phyloP scores from a whole-genome alignment of 2,797 vertebrate species.

The Kryptopterus vitreolus region DNA sequence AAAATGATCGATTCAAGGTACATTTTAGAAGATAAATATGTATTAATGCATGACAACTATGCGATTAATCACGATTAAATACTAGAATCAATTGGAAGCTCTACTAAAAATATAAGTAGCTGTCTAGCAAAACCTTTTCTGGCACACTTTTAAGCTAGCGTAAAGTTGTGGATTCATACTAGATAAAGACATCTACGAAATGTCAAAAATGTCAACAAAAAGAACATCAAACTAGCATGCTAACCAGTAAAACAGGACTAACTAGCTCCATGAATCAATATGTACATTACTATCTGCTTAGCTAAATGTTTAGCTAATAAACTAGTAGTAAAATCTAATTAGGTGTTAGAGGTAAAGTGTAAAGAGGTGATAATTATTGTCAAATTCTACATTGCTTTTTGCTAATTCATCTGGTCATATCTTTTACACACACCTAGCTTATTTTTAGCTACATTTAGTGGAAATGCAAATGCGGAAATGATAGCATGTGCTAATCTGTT shows the following conservation, averaged over 20 bases:
- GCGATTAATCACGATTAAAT: too few species aligned
- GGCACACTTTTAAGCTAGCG: background rate
- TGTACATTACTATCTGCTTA: background rate
- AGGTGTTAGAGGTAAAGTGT: too few species aligned
- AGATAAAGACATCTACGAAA: too few species aligned
- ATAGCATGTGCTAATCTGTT: background rate
- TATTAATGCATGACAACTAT: too few species aligned
- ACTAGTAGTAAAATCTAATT: background rate
- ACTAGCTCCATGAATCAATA: too few species aligned
- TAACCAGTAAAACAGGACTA: background rate
- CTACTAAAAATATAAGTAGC: background rate
- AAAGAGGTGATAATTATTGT: background rate
- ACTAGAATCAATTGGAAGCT: too few species aligned
- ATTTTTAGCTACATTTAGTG: background rate
- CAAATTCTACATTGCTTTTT: background rate
- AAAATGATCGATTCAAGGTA: too few species aligned
- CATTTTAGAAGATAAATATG: too few species aligned
- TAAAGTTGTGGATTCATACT: too few species aligned
- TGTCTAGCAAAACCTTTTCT: background rate
- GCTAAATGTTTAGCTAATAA: background rate
- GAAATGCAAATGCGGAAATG: background rate
- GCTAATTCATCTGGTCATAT: background rate
- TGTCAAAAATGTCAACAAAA: background rate
- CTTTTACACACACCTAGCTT: background rate
- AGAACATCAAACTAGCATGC: background rate